These are phyloP conservation scores for Tanypteryx hageni DNA, from an alignment of 2,888 invertebrate species.

Conservation along the genomic window DNA sequence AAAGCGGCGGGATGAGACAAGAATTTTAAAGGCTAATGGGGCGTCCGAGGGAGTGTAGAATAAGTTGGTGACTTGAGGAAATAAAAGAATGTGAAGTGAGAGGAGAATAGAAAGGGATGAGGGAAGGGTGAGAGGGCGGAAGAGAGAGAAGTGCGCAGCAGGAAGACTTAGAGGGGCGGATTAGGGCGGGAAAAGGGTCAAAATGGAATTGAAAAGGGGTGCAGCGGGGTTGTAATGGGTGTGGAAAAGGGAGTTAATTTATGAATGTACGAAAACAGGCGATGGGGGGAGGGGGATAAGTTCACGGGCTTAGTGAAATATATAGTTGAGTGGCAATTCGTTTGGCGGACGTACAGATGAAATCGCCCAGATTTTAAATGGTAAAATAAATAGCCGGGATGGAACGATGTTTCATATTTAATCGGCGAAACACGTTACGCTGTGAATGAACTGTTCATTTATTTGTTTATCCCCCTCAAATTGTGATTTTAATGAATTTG, in stretches of 20 bases:
- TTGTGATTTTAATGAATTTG: not conserved
- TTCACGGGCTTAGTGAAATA: constrained; percentile 32
- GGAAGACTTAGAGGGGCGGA: constrained; percentile 7
- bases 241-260: constrained; percentile 24
- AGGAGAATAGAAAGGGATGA: not conserved
- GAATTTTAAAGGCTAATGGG: not conserved
- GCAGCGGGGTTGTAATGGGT: constrained; percentile 13
- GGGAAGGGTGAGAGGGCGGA: not conserved
- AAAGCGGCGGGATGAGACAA: not conserved
- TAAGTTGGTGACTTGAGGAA: not conserved
- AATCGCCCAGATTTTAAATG: not conserved
- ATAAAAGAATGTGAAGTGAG: not conserved
- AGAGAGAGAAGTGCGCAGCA: not conserved
- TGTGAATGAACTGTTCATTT: not conserved
- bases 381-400: not conserved
- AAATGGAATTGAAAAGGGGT: constrained; percentile 35
- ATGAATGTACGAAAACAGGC: constrained; percentile 17
- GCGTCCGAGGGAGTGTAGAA: not conserved
- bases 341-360: not conserved
- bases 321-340: constrained; percentile 35
- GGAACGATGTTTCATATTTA: not conserved
- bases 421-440: not conserved
- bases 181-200: constrained; percentile 21
- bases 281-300: not conserved
- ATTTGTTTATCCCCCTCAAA: not conserved